Conservation (phyloP, 2,888 invertebrate species). For the Allolobophora icterica region DNA sequence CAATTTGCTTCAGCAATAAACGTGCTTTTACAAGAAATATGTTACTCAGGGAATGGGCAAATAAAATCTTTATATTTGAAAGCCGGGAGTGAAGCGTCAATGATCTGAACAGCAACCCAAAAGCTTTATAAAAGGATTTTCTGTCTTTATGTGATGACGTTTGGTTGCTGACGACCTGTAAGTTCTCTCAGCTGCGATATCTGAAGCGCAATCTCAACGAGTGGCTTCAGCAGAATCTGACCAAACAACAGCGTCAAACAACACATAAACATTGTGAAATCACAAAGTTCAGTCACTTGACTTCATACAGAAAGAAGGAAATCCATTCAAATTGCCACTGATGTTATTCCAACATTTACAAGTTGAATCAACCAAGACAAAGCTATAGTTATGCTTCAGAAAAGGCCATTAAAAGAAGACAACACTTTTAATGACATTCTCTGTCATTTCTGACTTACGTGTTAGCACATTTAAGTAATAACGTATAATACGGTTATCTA, state of each 20-base stretch:
- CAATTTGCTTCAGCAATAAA: neutral
- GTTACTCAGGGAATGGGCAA: neutral
- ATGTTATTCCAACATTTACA: too few relatives aligned
- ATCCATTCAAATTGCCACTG: too few relatives aligned
- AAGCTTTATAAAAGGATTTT: neutral
- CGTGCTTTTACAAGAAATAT: neutral
- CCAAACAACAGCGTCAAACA: conserved; percentile 35
- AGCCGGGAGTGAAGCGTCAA: neutral
- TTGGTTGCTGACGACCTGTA: conserved; percentile 89
- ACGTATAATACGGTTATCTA: too few relatives aligned
- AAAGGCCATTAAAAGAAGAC: too few relatives aligned
- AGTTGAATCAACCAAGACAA: too few relatives aligned
- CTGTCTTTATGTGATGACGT: conserved; percentile 82
- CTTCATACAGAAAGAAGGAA: neutral
- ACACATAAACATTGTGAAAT: neutral
- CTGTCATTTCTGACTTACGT: too few relatives aligned
- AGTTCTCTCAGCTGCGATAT: conserved; percentile 81
- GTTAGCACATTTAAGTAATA: too few relatives aligned
- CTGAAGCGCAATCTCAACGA: conserved; percentile 85
- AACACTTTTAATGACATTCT: too few relatives aligned
- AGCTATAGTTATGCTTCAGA: too few relatives aligned
- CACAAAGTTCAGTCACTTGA: neutral
- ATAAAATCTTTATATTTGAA: neutral
- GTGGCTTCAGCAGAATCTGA: conserved; percentile 79
- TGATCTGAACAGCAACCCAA: neutral